Conservation (phyloP, 2,888 invertebrate genomes). For the Mythimna ferrago region DNA sequence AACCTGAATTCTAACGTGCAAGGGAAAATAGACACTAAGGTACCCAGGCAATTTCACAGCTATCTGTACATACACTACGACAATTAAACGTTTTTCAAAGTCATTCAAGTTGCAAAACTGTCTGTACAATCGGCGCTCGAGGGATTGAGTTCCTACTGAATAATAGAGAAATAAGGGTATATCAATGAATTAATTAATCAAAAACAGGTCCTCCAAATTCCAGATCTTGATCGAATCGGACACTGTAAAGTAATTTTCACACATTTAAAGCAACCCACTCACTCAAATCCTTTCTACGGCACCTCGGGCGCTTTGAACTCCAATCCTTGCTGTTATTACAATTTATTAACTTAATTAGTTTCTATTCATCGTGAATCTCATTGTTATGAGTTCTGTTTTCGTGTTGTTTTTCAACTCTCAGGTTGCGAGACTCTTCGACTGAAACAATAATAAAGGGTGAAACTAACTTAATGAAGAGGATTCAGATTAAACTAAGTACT, state of each 20-base stretch:
- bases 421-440: conserved; percentile 10
- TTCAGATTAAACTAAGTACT: not conserved
- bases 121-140: too few relatives aligned
- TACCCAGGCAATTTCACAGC: too few relatives aligned
- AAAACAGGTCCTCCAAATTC: too few relatives aligned
- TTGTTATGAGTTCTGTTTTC: conserved; percentile 21
- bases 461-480: not conserved
- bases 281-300: conserved; percentile 10
- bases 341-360: conserved; percentile 48
- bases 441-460: not conserved
- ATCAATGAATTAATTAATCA: too few relatives aligned
- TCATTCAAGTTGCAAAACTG: too few relatives aligned
- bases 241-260: conserved; percentile 7
- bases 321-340: conserved; percentile 40
- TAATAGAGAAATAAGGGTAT: too few relatives aligned
- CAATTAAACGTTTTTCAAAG: too few relatives aligned
- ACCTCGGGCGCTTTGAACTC: conserved; percentile 35
- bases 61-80: too few relatives aligned
- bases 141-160: too few relatives aligned
- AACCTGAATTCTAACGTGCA: too few relatives aligned
- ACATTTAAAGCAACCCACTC: conserved; percentile 5
- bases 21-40: too few relatives aligned
- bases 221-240: not conserved
- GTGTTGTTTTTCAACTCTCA: conserved; percentile 17
- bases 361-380: conserved; percentile 34